Evolutionary conservation across 2,888 invertebrate genomes (phyloP).

Genomic region (Oscheius sp.): DNA sequence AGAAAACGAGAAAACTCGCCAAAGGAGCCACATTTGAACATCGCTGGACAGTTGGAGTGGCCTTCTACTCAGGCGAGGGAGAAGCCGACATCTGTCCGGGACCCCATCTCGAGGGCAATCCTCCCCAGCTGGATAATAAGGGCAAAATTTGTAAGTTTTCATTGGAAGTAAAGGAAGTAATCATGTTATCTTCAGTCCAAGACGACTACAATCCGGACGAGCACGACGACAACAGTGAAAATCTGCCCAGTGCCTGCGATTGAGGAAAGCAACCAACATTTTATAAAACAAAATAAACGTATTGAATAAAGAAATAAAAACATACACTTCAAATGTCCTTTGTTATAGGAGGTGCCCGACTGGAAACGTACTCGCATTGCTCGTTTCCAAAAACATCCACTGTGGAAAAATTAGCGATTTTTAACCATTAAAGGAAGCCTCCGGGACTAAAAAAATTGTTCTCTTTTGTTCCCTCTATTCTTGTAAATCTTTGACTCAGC

Average conservation of each 20-base stretch:
- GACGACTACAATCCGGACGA: constrained; percentile 27
- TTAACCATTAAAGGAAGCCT: no score
- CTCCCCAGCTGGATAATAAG: not conserved
- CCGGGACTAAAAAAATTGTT: no score
- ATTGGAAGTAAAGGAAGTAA: not conserved
- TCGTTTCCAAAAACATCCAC: no score
- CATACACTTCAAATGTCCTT: no score
- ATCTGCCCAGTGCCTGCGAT: constrained; percentile 25
- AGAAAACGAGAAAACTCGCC: not conserved
- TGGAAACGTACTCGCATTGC: no score
- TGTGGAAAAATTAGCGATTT: no score
- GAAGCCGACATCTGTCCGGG: constrained; percentile 9
- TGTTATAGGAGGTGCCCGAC: no score
- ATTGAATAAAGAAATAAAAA: no score
- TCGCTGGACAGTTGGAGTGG: not conserved
- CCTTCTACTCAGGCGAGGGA: constrained; percentile 10
- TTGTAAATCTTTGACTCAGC: no score
- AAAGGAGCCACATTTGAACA: not conserved
- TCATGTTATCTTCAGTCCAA: constrained; percentile 2
- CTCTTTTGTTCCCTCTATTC: no score
- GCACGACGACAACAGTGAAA: constrained; percentile 24
- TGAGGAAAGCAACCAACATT: not conserved
- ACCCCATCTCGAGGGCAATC: constrained; percentile 1
- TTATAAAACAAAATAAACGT: no score
- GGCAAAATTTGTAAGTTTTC: constrained; percentile 11